Conservation (phyloP, 1,140 invertebrate species). For the Lasioglossum baleicum region DNA sequence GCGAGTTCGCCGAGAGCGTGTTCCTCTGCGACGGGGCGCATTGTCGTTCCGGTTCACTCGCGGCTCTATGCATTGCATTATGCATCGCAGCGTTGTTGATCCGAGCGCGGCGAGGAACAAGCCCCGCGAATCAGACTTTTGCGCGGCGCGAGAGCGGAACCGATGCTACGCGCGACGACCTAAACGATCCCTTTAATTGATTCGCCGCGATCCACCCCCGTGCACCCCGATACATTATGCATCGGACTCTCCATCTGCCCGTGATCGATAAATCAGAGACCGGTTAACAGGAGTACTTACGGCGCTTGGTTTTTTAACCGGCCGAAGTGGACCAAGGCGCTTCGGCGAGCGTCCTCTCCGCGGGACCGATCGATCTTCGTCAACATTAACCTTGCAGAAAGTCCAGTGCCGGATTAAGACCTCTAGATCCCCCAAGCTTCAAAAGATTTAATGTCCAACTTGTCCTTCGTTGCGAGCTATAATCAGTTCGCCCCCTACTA, state of each 20-base stretch:
- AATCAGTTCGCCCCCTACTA: too few relatives aligned
- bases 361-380: slow-evolving; percentile 1
- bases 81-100: slow-evolving; percentile 21
- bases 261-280: slow-evolving; percentile 34
- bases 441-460: too few relatives aligned
- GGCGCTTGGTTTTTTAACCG: not conserved
- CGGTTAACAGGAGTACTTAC: slow-evolving; percentile 22
- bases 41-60: slow-evolving; percentile 7
- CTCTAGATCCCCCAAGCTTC: too few relatives aligned
- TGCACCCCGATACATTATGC: slow-evolving; percentile 22
- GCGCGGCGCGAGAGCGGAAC: not conserved
- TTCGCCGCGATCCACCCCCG: slow-evolving; percentile 14
- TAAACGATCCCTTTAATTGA: slow-evolving; percentile 11
- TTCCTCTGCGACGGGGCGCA: not conserved
- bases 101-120: not conserved
- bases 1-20: not conserved
- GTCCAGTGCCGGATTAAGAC: too few relatives aligned
- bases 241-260: not conserved
- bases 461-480: too few relatives aligned
- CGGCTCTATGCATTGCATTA: slow-evolving; percentile 24
- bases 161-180: not conserved
- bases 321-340: slow-evolving; percentile 47
- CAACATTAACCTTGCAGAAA: not conserved
- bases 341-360: not conserved
- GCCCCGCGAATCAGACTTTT: too few relatives aligned